Base-by-base conservation (phyloP, 2,797 vertebrate genomes). In the Enteromius mattozi region DNA sequence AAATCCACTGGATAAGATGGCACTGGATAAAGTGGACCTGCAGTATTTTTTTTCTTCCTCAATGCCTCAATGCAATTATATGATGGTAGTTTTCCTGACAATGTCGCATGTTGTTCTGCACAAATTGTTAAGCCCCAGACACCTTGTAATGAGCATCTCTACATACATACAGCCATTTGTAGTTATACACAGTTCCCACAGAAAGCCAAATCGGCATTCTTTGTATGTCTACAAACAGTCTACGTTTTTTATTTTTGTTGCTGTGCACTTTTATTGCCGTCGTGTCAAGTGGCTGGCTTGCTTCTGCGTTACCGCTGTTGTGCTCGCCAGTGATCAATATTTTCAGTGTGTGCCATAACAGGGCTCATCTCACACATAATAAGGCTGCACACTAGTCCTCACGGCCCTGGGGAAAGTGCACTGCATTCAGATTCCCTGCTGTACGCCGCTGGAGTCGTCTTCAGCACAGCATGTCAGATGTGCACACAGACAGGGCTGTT, bases 281-380 rank as follows among this genome's bases (percentile, higher is more conserved):
- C 1, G 35, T 77, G 51, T 40, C 19, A 59, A 63, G 66, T 82
- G 66, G 33, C 47, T 85, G 74, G 13, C 77, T 42, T 59, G 51
- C 54, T 72, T 78, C 40, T 10, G 47, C 12, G 14, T 40, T 71
- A 42, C 59, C 21, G 65, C 80, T 42, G 35, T 75, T 61, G 56
- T 78, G 63, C 72, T 83, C 72, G 3, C 45, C 68, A 33, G 71
- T 75, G 80, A 87, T 87, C 84, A 83, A 77, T 87, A 87, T 85
- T 85, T 87, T 66, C 63, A 70, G 75, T 83, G 83, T 61, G 70
- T 51, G 40, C 27, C 68, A 85, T 83, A 87, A 85, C 83, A 83
- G 80, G 83, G 68, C 80, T 78, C 86, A 69, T 87, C 86, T 85
- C 72, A 75, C 80, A 74, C 83, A 87, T 85, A 79, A 87, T 70